Conservation (phyloP, 2,888 invertebrate species). For the Troides oblongomaculatus region DNA sequence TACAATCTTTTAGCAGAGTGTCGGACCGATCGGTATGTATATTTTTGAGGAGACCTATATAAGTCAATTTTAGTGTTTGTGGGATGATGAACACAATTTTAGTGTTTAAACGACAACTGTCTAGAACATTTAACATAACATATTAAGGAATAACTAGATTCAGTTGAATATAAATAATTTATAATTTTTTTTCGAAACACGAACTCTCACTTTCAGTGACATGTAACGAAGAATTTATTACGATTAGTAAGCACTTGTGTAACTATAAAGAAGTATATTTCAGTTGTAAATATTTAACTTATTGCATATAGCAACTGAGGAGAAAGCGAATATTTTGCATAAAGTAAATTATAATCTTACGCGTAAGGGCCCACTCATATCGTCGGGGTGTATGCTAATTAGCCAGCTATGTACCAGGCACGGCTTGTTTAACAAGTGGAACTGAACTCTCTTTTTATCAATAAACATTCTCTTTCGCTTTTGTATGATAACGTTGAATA, state of each 20-base stretch:
- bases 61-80: too few species aligned
- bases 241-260: background rate
- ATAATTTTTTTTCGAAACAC: too few species aligned
- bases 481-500: conserved; percentile 13
- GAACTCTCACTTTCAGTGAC: too few species aligned
- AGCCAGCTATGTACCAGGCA: conserved; percentile 46
- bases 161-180: too few species aligned
- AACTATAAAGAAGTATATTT: background rate
- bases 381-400: conserved; percentile 48
- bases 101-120: too few species aligned
- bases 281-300: conserved; percentile 19
- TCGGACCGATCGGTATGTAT: too few species aligned
- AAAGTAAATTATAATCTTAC: conserved; percentile 24
- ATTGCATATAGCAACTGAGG: conserved; percentile 1
- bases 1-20: too few species aligned
- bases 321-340: conserved; percentile 30
- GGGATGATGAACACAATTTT: too few species aligned
- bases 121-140: too few species aligned
- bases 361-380: conserved; percentile 31
- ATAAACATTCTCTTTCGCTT: conserved; percentile 48
- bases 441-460: conserved; percentile 58
- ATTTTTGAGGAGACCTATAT: too few species aligned
- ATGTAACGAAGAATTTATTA: background rate
- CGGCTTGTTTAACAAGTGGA: conserved; percentile 64
- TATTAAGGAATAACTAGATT: too few species aligned